phyloP scores from a whole-genome alignment of 2,797 vertebrate species.

The Acipenser transmontanus region DNA sequence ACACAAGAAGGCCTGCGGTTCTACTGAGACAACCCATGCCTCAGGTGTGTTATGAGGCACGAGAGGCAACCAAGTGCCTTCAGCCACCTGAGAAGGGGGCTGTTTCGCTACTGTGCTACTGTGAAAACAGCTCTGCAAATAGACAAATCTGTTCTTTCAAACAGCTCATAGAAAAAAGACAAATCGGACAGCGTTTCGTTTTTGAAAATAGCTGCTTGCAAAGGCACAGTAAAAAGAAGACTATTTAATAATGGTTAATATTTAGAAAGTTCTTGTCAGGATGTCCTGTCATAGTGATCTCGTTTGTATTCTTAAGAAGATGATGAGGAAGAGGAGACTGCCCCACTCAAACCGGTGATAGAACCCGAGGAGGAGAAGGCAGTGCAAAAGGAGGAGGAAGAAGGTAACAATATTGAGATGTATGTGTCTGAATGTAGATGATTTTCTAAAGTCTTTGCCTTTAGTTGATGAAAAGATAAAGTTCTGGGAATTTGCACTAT shows the following conservation, averaged over 20 bases:
- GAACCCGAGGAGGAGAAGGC: constrained; percentile 75
- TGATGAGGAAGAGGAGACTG: constrained; percentile 86
- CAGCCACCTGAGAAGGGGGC: too few relatives aligned
- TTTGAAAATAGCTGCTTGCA: not conserved
- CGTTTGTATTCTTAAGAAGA: constrained; percentile 63
- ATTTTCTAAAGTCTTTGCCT: too few relatives aligned
- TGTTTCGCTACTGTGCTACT: too few relatives aligned
- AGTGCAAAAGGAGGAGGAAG: constrained; percentile 75
- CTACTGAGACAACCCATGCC: too few relatives aligned
- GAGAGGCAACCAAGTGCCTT: too few relatives aligned
- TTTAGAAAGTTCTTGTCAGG: not conserved
- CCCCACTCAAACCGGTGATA: constrained; percentile 59
- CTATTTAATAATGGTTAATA: not conserved
- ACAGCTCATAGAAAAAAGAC: not conserved
- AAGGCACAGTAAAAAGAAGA: not conserved
- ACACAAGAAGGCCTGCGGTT: too few relatives aligned
- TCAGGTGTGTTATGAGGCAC: too few relatives aligned
- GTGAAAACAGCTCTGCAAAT: too few relatives aligned
- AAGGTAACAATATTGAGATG: constrained; percentile 48
- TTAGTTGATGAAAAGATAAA: not conserved
- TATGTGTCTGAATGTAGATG: too few relatives aligned
- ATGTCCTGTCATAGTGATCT: not conserved
- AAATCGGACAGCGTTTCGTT: not conserved
- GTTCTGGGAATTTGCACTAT: not conserved
- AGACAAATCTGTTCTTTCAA: not conserved